Evolutionary conservation across 2,797 vertebrate species (phyloP), one percentile per base, ranked within the genome.

Genomic region (Strix occidentalis): DNA sequence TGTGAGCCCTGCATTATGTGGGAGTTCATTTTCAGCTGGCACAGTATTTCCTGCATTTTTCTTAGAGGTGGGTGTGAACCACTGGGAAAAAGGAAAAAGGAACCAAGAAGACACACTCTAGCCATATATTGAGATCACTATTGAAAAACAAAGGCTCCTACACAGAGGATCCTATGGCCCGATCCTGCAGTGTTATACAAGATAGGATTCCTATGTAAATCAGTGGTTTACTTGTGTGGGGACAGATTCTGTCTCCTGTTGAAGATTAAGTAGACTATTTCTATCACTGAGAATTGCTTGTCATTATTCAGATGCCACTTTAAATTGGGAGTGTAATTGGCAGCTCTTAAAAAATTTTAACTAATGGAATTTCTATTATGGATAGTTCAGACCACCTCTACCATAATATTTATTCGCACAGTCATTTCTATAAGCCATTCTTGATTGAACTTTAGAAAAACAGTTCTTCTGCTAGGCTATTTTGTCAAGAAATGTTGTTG

Each of bases 401-500:
- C 74, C 10, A 31, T 61, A 61, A 78, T 76, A 84, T 94, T 96
- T 93, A 84, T 68, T n/a, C 63, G 54, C 48, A 87, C 46, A 86
- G 75, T 70, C 26, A 66, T 78, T 93, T 95, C 87, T 93, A 76
- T 87, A 93, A 94, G 33, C 18, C 78, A 25, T 80, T 91, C 50
- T 91, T 91, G 75, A 94, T 6, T 79, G 63, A 94, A 93, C 64
- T 89, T 82, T n/a, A 57, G 77, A 72, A 92, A 86, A 95, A 77
- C 24, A 76, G 31, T 69, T 87, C 57, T 95, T 94, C 80, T 94
- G 57, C 35, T 76, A 79, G 88, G 61, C 90, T 96, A 83, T 97
- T 97, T 98, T 97, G 95, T 97, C 79, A 92, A 88, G 92, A 95
- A 96, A 89, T 94, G 69, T 96, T 97, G 93, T 94, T 80, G 90